Evolutionary conservation across 2,797 vertebrate genomes (phyloP), one percentile per base, ranked within the genome.

Genomic region (Chanos chanos): DNA sequence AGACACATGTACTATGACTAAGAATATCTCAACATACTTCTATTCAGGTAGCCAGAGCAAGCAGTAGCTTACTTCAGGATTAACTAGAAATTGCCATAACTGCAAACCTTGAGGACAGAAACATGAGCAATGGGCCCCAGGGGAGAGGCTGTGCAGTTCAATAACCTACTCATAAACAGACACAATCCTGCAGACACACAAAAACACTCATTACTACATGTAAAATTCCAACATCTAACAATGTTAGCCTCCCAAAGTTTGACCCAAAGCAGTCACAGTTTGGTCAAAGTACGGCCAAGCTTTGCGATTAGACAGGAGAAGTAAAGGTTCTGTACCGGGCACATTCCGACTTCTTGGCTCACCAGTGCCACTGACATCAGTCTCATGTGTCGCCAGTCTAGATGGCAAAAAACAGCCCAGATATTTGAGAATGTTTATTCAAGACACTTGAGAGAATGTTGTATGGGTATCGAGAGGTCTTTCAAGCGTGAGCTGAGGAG

Each of bases 401-500:
- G n/a, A n/a, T n/a, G n/a, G n/a, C 18, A 56, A 68, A 50, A 73
- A 75, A 8, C 45, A 71, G 59, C 9, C 15, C 15, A 13, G 48
- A 15, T 48, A 49, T 49, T 37, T 39, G 18, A 47, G 60, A 19
- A 47, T 83, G 75, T 86, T 85, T 85, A 81, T 81, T 66, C 66
- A 68, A 72, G 61, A 54, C 45, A 49, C 72, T 73, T 77, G 71
- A 51, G 73, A 87, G 79, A 86, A 86, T 65, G 79, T 76, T 77
- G 77, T 61, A 82, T 68, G 70, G 70, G 77, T 72, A 85, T 86
- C 84, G 86, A 85, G 58, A 79, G 61, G 24, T 45, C 22, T 62
- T 71, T 82, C 88, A 83, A 79, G 68, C 13, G 89, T 88, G 83
- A 33, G 62, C 68, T 81, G 86, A 82, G 78, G 66, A 15, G 87